Conservation (phyloP, 2,797 vertebrate species). For the Gobio occitaniae region DNA sequence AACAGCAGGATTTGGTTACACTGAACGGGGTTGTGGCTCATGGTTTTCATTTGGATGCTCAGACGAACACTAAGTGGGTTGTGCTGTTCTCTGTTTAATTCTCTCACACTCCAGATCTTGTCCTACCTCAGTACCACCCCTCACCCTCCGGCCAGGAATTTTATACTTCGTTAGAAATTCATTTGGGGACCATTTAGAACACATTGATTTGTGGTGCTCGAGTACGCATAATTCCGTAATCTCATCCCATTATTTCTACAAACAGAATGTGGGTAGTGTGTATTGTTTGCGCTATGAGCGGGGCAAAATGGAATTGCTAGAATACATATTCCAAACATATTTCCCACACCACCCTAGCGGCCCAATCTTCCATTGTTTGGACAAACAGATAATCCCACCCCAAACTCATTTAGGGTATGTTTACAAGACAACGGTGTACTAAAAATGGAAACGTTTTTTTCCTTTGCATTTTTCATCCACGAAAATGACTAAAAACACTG, state of each 20-base stretch:
- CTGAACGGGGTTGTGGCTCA: conserved; percentile 47
- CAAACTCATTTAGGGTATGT: neutral
- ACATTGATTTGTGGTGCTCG: neutral
- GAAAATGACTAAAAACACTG: too few relatives aligned
- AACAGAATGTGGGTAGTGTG: neutral
- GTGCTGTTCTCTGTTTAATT: conserved; percentile 25
- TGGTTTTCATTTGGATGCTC: conserved; percentile 53
- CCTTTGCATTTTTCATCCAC: too few relatives aligned
- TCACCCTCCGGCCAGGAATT: conserved; percentile 44
- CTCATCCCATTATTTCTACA: neutral
- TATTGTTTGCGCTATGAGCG: neutral
- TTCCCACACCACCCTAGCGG: neutral
- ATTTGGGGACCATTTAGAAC: conserved; percentile 29
- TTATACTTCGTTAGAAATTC: conserved; percentile 40
- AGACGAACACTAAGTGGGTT: conserved; percentile 34
- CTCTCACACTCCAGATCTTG: conserved; percentile 28
- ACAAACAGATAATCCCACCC: neutral
- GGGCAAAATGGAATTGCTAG: neutral
- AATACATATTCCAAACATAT: neutral
- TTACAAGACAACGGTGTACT: too few relatives aligned
- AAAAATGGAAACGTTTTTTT: too few relatives aligned
- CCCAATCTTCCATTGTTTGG: neutral
- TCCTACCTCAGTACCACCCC: neutral
- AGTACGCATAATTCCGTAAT: neutral
- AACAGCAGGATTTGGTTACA: conserved; percentile 64